Percentiles rank a stretch among this genome's conserved stretches.
These are phyloP conservation scores for Hydriomena furcata DNA, from an alignment of 2,888 invertebrate species.

Conservation along the genomic window DNA sequence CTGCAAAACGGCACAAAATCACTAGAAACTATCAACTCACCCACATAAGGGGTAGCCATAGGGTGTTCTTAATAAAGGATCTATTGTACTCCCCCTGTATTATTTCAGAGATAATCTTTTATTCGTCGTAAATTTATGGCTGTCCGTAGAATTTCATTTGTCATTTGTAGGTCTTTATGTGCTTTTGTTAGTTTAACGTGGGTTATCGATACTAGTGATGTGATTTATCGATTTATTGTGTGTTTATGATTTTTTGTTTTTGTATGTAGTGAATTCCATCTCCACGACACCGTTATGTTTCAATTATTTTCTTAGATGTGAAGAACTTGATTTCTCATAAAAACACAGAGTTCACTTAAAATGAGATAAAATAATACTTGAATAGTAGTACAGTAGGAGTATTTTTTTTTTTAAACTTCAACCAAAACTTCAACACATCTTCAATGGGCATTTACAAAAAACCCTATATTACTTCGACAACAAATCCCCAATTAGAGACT, in stretches of 20 bases:
- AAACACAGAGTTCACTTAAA: too few relatives aligned
- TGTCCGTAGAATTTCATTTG: constrained; percentile 72
- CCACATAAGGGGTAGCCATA: constrained; percentile 47
- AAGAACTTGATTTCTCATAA: too few relatives aligned
- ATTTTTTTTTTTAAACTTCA: too few relatives aligned
- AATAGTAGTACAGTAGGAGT: too few relatives aligned
- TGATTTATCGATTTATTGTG: constrained; percentile 4
- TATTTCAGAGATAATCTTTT: constrained; percentile 80
- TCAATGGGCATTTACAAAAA: too few relatives aligned
- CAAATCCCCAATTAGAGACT: too few relatives aligned
- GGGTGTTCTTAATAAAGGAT: constrained; percentile 67
- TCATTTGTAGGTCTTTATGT: constrained; percentile 56
- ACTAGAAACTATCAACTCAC: constrained; percentile 32
- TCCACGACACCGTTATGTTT: too few relatives aligned
- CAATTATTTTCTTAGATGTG: too few relatives aligned
- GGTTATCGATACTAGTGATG: constrained; percentile 19
- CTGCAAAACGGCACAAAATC: constrained; percentile 26
- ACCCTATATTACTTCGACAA: too few relatives aligned
- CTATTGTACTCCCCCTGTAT: constrained; percentile 76
- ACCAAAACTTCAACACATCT: too few relatives aligned
- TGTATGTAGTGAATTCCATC: too few relatives aligned
- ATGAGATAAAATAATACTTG: too few relatives aligned
- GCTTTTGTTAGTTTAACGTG: constrained; percentile 36
- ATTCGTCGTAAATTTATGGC: constrained; percentile 74
- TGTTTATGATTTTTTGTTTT: not conserved